Base-by-base conservation (phyloP, 1,140 invertebrate genomes). In the Cherax quadricarinatus region DNA sequence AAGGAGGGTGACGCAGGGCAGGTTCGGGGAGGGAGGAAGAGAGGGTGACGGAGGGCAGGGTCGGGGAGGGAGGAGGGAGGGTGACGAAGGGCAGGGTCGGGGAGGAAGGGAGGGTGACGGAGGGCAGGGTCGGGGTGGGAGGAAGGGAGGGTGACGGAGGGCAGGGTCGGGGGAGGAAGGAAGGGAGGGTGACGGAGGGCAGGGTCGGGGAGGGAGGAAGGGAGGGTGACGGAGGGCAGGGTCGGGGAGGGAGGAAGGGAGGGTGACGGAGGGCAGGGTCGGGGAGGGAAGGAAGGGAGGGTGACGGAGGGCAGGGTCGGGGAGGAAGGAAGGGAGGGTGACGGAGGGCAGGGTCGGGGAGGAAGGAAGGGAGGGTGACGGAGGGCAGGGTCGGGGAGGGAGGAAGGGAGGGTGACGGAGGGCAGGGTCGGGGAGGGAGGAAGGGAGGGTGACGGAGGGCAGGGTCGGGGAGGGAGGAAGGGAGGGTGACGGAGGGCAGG, bases 401-500 rank as follows among this genome's bases (percentile, higher is more conserved):
- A 12, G 49, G 0, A 9, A 12, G 16, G 62, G 5, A 49, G 96
- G 98, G 98, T 95, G n/a, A n/a, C n/a, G n/a, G n/a, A n/a, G n/a
- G n/a, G n/a, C n/a, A 95, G 94, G 48, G 51, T 18, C 7, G n/a
- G 12, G 62, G 62, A 57, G 53, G 53, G 53, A 57, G 10, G 1
- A 70, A 70, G 62, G 16, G 62, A 5, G 62, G 4, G 5, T 70
- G 62, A n/a, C 3, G 62, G 16, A 21, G 21, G 62, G 14, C 4
- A n/a, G 18, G 16, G 18, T 16, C 0, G 98, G 98, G 78, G 53
- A 14, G 53, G 6, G 53, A 12, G 49, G 0, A 9, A 12, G 16
- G 62, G 5, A 49, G 96, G 98, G 98, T 95, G n/a, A n/a, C n/a
- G n/a, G n/a, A n/a, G n/a, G n/a, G n/a, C n/a, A 95, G 94, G 48